Evolutionary conservation across 2,797 vertebrate species (phyloP).

Genomic region (Florisuga fusca): DNA sequence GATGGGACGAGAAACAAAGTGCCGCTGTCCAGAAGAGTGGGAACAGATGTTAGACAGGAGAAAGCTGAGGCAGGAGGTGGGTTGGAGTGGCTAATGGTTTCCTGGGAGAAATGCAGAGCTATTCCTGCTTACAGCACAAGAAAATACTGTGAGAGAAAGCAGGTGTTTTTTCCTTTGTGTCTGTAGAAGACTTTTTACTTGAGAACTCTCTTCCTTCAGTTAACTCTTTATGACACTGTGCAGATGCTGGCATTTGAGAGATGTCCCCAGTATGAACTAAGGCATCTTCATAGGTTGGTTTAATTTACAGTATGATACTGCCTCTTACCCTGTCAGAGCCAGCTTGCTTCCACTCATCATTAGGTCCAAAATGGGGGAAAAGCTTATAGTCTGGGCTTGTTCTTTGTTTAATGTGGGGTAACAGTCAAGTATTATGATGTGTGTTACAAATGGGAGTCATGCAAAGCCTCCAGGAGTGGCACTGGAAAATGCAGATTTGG

Average conservation of each 20-base stretch:
- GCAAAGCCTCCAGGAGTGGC: not conserved
- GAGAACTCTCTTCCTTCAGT: slow-evolving; percentile 1
- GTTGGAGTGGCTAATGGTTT: not conserved
- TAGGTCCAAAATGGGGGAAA: not conserved
- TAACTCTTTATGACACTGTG: not conserved
- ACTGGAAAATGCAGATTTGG: not conserved
- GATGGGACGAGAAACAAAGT: not conserved
- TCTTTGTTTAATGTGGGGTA: not conserved
- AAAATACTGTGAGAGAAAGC: not conserved
- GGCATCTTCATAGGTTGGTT: not conserved
- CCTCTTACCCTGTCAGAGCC: not conserved
- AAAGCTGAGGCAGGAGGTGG: not conserved
- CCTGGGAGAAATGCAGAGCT: not conserved
- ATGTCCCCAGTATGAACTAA: not conserved
- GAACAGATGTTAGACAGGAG: not conserved
- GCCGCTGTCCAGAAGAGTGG: not conserved
- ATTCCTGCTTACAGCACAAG: not conserved
- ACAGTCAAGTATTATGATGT: not conserved
- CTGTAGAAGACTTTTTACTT: not conserved
- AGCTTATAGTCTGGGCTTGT: not conserved
- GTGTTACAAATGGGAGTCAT: not conserved
- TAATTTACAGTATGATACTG: not conserved
- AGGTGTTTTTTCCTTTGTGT: not conserved
- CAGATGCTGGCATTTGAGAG: not conserved
- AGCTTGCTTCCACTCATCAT: not conserved